These are phyloP conservation scores for Netelia melanura DNA, from an alignment of 2,888 invertebrate genomes.

Conservation along the genomic window DNA sequence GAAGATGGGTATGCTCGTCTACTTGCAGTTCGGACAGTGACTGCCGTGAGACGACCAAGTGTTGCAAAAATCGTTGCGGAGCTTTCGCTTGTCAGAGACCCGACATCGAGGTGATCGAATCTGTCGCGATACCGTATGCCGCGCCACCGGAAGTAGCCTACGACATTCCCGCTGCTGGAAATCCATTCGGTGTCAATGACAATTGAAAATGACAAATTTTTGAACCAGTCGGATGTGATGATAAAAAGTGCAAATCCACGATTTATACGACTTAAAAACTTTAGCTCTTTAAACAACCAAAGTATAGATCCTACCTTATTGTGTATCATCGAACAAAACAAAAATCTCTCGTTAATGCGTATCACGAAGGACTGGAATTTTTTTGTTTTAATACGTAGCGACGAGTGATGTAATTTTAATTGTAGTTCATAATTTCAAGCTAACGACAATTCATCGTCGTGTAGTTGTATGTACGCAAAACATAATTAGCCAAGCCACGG, in stretches of 20 bases:
- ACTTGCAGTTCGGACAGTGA: slow-evolving; percentile 86
- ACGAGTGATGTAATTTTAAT: slow-evolving; percentile 15
- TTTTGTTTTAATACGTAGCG: not conserved
- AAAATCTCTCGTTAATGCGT: not conserved
- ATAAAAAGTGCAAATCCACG: too few species aligned
- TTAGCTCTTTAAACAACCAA: slow-evolving; percentile 16
- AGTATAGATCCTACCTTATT: slow-evolving; percentile 9
- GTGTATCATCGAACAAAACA: not conserved
- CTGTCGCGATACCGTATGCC: slow-evolving; percentile 47
- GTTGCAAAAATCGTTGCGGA: slow-evolving; percentile 87
- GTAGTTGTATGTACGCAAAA: not conserved
- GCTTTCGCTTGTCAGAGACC: slow-evolving; percentile 85
- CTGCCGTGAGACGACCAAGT: slow-evolving; percentile 86
- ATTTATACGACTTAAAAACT: not conserved
- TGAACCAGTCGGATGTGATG: not conserved
- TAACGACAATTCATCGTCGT: slow-evolving; percentile 5
- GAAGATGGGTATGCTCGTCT: slow-evolving; percentile 87
- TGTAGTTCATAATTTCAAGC: not conserved
- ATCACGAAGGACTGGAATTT: slow-evolving; percentile 10
- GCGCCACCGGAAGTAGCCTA: slow-evolving; percentile 33
- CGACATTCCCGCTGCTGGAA: slow-evolving; percentile 46
- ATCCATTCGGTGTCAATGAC: slow-evolving; percentile 61
- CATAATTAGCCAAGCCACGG: slow-evolving; percentile 22
- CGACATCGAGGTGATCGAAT: slow-evolving; percentile 63
- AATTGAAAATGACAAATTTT: slow-evolving; percentile 33